Conservation (phyloP, 1,140 invertebrate species). For the Pemphigus obesinymphae region DNA sequence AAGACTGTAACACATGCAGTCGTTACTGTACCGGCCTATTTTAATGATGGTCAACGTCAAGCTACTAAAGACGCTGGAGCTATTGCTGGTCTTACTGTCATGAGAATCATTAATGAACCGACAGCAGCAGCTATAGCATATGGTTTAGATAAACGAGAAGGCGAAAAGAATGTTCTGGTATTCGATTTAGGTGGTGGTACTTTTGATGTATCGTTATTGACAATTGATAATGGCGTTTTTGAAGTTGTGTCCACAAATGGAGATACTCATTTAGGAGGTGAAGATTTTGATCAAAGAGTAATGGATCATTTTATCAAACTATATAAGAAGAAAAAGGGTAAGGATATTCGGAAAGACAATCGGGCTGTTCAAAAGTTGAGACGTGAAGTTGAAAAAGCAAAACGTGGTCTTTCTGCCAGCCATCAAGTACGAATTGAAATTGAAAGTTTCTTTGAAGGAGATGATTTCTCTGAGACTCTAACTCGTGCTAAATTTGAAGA, state of each 20-base stretch:
- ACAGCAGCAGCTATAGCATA: constrained; percentile 99
- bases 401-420: constrained; percentile 88
- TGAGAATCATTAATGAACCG: constrained; percentile 99
- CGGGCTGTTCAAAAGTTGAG: constrained; percentile 92
- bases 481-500: constrained; percentile 99
- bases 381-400: constrained; percentile 96
- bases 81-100: constrained; percentile 90
- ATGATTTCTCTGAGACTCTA: constrained; percentile 98
- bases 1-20: constrained; percentile 93
- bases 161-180: constrained; percentile 97
- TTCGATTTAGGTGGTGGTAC: constrained; percentile 99
- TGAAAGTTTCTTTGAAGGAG: constrained; percentile 97
- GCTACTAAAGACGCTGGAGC: constrained; percentile 89
- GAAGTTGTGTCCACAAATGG: constrained; percentile 95
- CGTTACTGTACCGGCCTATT: constrained; percentile 97
- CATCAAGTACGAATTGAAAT: constrained; percentile 96
- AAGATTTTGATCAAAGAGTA: constrained; percentile 97
- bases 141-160: constrained; percentile 97
- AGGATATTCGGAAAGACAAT: constrained; percentile 93
- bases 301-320: constrained; percentile 99
- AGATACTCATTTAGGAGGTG: constrained; percentile 96
- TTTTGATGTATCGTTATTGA: constrained; percentile 97
- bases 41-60: constrained; percentile 96
- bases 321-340: constrained; percentile 99
- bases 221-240: constrained; percentile 96